These are phyloP conservation scores for Lasioglossum morio DNA, from an alignment of 2,888 invertebrate genomes.

Conservation along the genomic window DNA sequence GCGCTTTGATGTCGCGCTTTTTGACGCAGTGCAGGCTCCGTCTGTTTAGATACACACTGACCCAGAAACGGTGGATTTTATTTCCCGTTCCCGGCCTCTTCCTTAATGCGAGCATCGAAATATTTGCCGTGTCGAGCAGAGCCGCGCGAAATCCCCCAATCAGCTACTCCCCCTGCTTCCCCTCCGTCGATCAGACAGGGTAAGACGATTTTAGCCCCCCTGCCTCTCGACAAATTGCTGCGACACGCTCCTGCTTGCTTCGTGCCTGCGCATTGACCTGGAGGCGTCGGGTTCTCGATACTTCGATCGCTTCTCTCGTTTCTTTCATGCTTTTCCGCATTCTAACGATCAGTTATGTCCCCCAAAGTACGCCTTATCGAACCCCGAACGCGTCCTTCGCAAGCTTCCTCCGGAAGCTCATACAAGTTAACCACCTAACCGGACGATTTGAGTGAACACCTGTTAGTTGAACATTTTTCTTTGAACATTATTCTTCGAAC, in stretches of 20 bases:
- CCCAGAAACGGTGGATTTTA: slow-evolving; percentile 63
- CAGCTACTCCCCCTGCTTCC: background rate
- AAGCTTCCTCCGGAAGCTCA: background rate
- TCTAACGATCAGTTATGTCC: background rate
- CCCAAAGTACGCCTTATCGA: background rate
- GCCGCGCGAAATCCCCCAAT: slow-evolving; percentile 35
- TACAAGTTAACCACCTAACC: background rate
- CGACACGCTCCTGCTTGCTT: background rate
- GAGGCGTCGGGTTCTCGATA: background rate
- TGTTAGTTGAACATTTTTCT: no score
- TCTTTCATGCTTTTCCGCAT: background rate
- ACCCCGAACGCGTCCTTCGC: background rate
- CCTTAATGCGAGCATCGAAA: slow-evolving; percentile 55
- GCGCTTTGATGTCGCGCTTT: slow-evolving; percentile 42
- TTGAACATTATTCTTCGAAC: no score
- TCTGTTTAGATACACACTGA: slow-evolving; percentile 65
- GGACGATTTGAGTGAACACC: background rate
- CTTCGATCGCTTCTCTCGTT: background rate
- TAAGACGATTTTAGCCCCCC: background rate
- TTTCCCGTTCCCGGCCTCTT: slow-evolving; percentile 41
- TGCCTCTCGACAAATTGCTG: slow-evolving; percentile 1
- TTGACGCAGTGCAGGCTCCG: slow-evolving; percentile 55
- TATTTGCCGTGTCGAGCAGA: slow-evolving; percentile 57
- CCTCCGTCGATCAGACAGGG: background rate
- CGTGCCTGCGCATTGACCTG: slow-evolving; percentile 19